Evolutionary conservation across 1,140 invertebrate genomes (phyloP), one percentile per base, ranked within the genome.

Genomic region (Drosophila elegans): DNA sequence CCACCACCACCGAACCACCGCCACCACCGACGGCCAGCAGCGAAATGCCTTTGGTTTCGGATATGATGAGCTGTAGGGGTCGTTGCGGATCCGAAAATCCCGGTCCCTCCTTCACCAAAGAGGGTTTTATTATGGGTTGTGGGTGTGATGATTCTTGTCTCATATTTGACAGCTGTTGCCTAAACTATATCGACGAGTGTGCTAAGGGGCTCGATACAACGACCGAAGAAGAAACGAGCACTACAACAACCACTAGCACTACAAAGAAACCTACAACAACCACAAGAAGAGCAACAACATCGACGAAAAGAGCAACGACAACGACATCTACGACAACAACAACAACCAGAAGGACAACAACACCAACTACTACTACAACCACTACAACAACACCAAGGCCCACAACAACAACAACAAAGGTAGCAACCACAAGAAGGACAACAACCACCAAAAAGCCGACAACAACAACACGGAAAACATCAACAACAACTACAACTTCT

Each of bases 71-170:
- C 27, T 92, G 91, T 59, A 60, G 41, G 0, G 41, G 53, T 12
- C 84, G 91, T 0, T 92, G 91, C 41, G 71, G 64, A 2, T 0
- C 25, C 9, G 5, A 12, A 3, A 7, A 3, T 36, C 11, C 21
- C 0, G 27, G 0, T 12, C 6, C 21, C 36, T 32, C 13, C 4
- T 0, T 4, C 2, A 21, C 0, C 3, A 7, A 12, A 25, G 3
- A 16, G 27, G 21, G 29, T 10, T 0, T 52, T 9, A n/a, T 78
- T 2, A 38, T 63, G 6, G 57, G 52, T 2, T 92, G 91, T 41
- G 75, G 53, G 6, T 92, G 91, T 13, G 32, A 78, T 51, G 62
- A 67, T 1, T 51, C 53, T 1, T 92, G 91, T 38, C 10, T 62
- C 2, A n/a, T 29, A 1, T 0, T 7, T 0, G 59, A 61, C 0